These are phyloP conservation scores for Solenopsis invicta DNA, from an alignment of 1,140 invertebrate species.

Conservation along the genomic window DNA sequence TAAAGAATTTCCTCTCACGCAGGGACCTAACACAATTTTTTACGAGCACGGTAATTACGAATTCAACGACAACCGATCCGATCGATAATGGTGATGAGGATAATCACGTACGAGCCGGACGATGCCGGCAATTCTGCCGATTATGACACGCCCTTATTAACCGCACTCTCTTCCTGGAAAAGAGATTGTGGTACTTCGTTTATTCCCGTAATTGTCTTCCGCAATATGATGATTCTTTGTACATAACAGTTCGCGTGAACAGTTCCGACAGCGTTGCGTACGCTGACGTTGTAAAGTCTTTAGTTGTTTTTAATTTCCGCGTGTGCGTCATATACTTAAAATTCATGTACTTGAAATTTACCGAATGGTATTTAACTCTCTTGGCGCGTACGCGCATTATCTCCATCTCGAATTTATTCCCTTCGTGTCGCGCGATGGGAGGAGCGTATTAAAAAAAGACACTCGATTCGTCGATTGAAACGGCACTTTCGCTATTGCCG, in stretches of 20 bases:
- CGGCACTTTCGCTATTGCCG: neutral
- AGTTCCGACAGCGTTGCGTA: neutral
- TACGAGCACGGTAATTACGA: conserved; percentile 31
- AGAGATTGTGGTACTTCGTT: conserved; percentile 39
- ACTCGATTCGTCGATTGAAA: neutral
- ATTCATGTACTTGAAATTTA: too few species aligned
- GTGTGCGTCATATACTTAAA: neutral
- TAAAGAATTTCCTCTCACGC: conserved; percentile 7
- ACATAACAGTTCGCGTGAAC: neutral
- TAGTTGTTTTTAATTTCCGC: neutral
- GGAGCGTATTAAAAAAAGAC: conserved; percentile 36
- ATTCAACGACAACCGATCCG: conserved; percentile 48
- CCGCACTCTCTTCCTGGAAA: conserved; percentile 44
- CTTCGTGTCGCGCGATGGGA: neutral
- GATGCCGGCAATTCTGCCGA: conserved; percentile 49
- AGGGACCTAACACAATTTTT: conserved; percentile 43
- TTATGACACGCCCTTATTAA: conserved; percentile 70
- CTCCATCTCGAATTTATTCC: conserved; percentile 15
- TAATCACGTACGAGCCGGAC: conserved; percentile 63
- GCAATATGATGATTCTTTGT: neutral
- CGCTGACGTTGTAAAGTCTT: neutral
- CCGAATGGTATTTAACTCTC: neutral
- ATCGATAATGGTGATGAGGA: conserved; percentile 71
- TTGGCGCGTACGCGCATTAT: neutral
- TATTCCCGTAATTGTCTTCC: conserved; percentile 35